Conservation (phyloP, 1,140 invertebrate species). For the Dufourea novaeangliae region DNA sequence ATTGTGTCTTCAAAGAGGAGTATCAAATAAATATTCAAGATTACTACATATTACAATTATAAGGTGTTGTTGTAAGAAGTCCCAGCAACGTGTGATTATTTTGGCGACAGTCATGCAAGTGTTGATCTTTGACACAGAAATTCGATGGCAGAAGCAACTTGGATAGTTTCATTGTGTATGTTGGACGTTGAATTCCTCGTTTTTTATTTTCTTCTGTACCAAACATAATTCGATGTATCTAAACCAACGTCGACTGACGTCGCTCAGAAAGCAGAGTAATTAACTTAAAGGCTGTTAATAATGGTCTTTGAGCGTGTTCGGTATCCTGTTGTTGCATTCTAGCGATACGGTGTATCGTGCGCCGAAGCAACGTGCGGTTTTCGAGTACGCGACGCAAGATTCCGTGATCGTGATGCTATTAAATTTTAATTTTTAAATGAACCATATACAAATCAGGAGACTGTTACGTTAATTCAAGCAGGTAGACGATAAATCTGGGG, state of each 20-base stretch:
- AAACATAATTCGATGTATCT: not conserved
- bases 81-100: too few relatives aligned
- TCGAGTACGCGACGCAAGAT: not conserved
- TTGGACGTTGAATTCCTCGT: not conserved
- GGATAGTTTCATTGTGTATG: not conserved
- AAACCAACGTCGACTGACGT: not conserved
- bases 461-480: constrained; percentile 9
- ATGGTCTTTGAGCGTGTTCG: not conserved
- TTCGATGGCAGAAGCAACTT: too few relatives aligned
- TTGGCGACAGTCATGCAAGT: too few relatives aligned
- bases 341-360: too few relatives aligned
- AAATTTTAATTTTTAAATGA: constrained; percentile 7
- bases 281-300: not conserved
- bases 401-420: not conserved
- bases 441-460: constrained; percentile 21
- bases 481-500: constrained; percentile 17
- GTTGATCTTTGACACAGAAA: too few relatives aligned
- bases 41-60: too few relatives aligned
- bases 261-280: not conserved
- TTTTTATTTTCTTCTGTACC: not conserved
- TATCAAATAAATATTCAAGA: too few relatives aligned
- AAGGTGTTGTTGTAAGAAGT: too few relatives aligned
- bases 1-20: too few relatives aligned
- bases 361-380: not conserved
- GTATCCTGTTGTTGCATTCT: not conserved